Conservation (phyloP, 2,888 invertebrate species). For the Lucinisca nassula region DNA sequence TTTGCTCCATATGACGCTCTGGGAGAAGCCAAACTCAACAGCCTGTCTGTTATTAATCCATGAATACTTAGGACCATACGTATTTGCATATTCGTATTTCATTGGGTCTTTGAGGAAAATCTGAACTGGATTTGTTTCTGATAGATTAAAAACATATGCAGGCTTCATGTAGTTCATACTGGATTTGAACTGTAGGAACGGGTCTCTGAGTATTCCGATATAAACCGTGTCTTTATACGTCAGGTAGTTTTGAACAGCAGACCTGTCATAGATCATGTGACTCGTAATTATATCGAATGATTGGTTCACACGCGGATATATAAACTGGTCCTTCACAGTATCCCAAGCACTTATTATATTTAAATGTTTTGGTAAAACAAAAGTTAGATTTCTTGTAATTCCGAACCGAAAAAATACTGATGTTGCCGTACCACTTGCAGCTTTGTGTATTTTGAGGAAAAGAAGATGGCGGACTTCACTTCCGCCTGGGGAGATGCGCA, state of each 20-base stretch:
- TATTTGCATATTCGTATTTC: constrained; percentile 45
- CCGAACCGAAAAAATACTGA: constrained; percentile 74
- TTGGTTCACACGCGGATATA: constrained; percentile 63
- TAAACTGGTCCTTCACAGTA: constrained; percentile 50
- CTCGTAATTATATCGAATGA: constrained; percentile 72
- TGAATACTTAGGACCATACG: constrained; percentile 38
- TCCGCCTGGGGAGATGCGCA: constrained; percentile 56
- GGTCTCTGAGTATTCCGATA: constrained; percentile 74
- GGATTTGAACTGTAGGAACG: constrained; percentile 73
- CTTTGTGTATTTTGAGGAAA: constrained; percentile 76
- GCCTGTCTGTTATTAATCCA: constrained; percentile 75
- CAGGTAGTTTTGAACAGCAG: constrained; percentile 59
- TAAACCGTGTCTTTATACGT: constrained; percentile 69
- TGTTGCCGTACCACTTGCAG: constrained; percentile 72
- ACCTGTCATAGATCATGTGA: constrained; percentile 71
- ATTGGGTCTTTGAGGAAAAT: constrained; percentile 67
- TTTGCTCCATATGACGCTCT: constrained; percentile 49
- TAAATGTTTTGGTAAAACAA: constrained; percentile 66
- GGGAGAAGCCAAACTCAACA: constrained; percentile 71
- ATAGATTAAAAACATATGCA: constrained; percentile 63
- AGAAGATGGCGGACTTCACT: constrained; percentile 68
- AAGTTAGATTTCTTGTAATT: constrained; percentile 59
- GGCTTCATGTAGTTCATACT: constrained; percentile 72
- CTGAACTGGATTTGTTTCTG: constrained; percentile 53
- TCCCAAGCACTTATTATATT: constrained; percentile 67